Base-by-base conservation (phyloP, 2,888 invertebrate species). In the Cryptocephalus moraei region DNA sequence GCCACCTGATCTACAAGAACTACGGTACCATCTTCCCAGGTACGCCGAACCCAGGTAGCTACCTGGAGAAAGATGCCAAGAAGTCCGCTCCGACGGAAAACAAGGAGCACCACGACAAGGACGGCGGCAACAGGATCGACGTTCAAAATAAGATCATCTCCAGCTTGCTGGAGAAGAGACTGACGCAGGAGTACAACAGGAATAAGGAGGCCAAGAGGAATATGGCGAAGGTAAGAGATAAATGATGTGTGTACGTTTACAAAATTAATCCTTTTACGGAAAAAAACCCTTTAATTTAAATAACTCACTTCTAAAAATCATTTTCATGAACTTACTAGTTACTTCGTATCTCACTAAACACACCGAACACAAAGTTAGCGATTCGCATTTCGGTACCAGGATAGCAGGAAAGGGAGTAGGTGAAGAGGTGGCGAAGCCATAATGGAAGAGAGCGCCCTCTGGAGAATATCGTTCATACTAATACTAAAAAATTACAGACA, bases 1-100 rank as follows among this genome's bases (percentile, higher is more conserved):
- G 91, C 56, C 91, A 91, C 63, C 72, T 91, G 39, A 91, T 91
- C 56, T 91, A 91, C 63, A 91, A 91, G 66, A 91, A 91, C 67
- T 91, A 91, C 64, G 91, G 91, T 3, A 91, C 89, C 0, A 86
- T 90, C 10, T 79, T 88, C 43, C 87, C 88, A 0, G 86, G 85
- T 0, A 84, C 84, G 8, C 85, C 85, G 0, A 75, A 75, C 11
- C 70, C 74, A 1, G 75, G 73, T 33, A 75, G 75, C 40, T 73
- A 74, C 45, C 56, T 67, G 4, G 76, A 75, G 36, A 74, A 76
- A 38, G 69, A 72, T 36, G 51, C 44, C 22, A 44, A 71, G 36
- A 52, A 45, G 12, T 43, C 48, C 41, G 47, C 48, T 44, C 46
- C 49, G 32, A 54, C 22, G 22, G 22, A 22, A 22, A 22, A 22